Percentiles rank a stretch among this genome's conserved stretches.
Evolutionary conservation across 2,113 vertebrate species (phyloP).

Genomic region (Pseudolaguvia tuberculata): DNA sequence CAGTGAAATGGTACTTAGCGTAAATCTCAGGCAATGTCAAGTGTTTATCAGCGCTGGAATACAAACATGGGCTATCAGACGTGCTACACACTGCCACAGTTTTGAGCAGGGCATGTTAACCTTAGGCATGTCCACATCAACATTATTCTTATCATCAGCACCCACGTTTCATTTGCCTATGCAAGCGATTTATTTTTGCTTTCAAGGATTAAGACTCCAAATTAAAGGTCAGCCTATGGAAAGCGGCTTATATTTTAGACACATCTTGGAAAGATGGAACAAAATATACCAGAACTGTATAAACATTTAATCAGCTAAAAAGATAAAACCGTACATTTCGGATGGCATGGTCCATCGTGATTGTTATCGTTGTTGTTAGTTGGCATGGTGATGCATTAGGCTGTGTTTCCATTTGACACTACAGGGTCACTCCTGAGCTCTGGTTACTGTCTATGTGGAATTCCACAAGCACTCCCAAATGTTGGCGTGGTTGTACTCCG

Average conservation of each 20-base stretch:
- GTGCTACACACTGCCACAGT: not conserved
- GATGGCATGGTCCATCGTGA: not conserved
- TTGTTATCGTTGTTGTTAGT: not conserved
- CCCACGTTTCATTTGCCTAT: not conserved
- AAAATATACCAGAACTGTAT: not conserved
- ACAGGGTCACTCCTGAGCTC: not conserved
- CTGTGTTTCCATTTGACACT: not conserved
- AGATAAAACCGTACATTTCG: not conserved
- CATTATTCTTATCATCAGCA: not conserved
- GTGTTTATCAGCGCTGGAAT: constrained; percentile 7
- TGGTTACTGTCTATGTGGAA: not conserved
- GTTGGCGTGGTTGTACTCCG: not conserved
- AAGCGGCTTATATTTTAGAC: not conserved
- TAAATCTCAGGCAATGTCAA: constrained; percentile 29
- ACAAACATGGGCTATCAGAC: constrained; percentile 1
- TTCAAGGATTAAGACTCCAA: not conserved
- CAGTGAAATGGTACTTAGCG: constrained; percentile 18
- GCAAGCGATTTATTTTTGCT: not conserved
- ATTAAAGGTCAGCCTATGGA: not conserved
- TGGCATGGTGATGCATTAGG: not conserved
- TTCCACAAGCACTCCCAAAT: not conserved
- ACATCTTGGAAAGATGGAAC: not conserved
- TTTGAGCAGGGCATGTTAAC: not conserved
- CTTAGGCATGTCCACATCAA: constrained; percentile 2
- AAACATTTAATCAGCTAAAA: not conserved